Evolutionary conservation across 2,888 invertebrate genomes (phyloP), one percentile per base, ranked within the genome.

Genomic region (Pollenia angustigena): DNA sequence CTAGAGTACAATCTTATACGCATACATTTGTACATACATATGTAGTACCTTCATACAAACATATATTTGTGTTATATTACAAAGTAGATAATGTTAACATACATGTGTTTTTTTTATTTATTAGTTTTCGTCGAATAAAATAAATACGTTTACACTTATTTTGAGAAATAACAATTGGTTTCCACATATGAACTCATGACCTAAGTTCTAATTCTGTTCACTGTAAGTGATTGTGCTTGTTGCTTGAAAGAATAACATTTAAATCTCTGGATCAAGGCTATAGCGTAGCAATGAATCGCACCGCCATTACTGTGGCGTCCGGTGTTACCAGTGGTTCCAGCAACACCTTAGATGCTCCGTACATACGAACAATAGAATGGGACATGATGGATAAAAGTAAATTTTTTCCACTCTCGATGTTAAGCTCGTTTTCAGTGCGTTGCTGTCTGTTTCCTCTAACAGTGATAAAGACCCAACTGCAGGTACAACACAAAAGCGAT

Each of bases 321-420:
- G 88, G 88, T 48, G 87, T 89, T 32, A 87, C 88, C 42, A 82
- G 87, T 69, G 89, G 88, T n/a, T 84, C 89, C 0, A 85, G 79
- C 44, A 88, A 79, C 44, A 88, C 86, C 14, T 88, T 90, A 82
- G 91, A 91, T 58, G 89, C 91, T 32, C 88, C 90, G 89, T 95
- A 96, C 78, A 96, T 97, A 87, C 96, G 96, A 42, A 98, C 97
- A 8, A 98, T 99, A 87, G 99, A 99, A 94, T 98, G 99, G 97
- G 96, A 98, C 89, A 99, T 99, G 99, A 97, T 99, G 98, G 97
- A 99, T 93, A 98, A 98, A 91, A 95, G 95, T 66, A 98, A 98
- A 92, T 99, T 99, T 92, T 97, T 97, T 91, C 98, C 99, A 0
- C 94, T 99, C 81, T 98, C 98, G 81, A 97, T 98, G 94, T 94